A percentile compares a stretch with the other conserved stretches of the same genome.
These are phyloP conservation scores for Pollenia amentaria DNA, from an alignment of 2,888 invertebrate species.

Conservation along the genomic window DNA sequence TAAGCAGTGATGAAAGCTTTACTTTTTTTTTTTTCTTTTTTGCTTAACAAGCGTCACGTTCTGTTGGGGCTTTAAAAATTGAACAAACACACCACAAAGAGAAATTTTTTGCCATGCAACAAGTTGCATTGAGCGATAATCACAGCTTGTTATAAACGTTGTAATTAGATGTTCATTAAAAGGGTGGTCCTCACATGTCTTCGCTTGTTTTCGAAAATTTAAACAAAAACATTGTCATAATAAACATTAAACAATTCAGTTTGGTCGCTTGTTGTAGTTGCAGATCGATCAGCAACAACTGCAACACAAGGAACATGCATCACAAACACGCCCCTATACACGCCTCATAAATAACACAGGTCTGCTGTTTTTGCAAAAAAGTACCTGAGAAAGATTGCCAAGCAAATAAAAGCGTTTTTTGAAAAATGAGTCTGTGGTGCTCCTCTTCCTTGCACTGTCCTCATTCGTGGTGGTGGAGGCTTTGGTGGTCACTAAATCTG, in stretches of 20 bases:
- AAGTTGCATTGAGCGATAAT: constrained; percentile 77
- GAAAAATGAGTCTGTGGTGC: constrained; percentile 37
- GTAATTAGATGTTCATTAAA: constrained; percentile 85
- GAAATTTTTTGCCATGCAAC: constrained; percentile 63
- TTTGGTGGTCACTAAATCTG: constrained; percentile 2
- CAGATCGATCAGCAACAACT: constrained; percentile 80
- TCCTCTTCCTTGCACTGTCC: constrained; percentile 28
- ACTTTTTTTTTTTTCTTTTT: neutral
- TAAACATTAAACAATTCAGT: constrained; percentile 62
- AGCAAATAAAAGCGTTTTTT: constrained; percentile 44
- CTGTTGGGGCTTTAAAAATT: constrained; percentile 4
- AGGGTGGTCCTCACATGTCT: constrained; percentile 84
- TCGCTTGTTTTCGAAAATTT: constrained; percentile 77
- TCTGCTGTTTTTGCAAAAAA: constrained; percentile 5
- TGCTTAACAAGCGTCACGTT: constrained; percentile 59
- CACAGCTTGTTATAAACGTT: constrained; percentile 84
- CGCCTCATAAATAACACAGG: constrained; percentile 83
- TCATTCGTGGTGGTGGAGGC: neutral
- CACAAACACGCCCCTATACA: constrained; percentile 80
- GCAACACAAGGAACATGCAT: constrained; percentile 58
- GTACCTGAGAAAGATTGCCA: constrained; percentile 20
- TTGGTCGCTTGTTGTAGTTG: constrained; percentile 42
- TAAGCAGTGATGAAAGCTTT: constrained; percentile 66
- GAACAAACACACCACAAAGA: constrained; percentile 39
- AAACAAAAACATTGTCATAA: constrained; percentile 67